These are phyloP conservation scores for Megamerina dolium DNA, from an alignment of 2,888 invertebrate genomes.

Conservation along the genomic window DNA sequence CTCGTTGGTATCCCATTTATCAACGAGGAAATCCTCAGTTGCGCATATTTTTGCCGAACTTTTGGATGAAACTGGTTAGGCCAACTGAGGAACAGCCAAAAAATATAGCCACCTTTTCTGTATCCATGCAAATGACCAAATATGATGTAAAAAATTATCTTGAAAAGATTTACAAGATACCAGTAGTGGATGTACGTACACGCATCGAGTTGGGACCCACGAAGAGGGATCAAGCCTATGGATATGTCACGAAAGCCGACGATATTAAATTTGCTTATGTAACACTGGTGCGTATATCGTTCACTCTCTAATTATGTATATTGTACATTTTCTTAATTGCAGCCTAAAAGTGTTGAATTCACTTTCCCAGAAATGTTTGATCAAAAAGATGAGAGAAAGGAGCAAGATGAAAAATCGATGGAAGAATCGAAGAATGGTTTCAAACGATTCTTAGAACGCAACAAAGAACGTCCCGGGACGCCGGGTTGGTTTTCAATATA, in stretches of 20 bases:
- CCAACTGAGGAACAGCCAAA: slow-evolving; percentile 62
- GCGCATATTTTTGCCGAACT: slow-evolving; percentile 88
- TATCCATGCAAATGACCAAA: slow-evolving; percentile 91
- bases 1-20: slow-evolving; percentile 77
- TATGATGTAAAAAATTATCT: slow-evolving; percentile 87
- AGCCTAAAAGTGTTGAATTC: slow-evolving; percentile 69
- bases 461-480: slow-evolving; percentile 63
- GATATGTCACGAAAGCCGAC: slow-evolving; percentile 72
- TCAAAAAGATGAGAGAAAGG: slow-evolving; percentile 49
- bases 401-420: slow-evolving; percentile 58
- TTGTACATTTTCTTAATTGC: slow-evolving; percentile 34
- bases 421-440: slow-evolving; percentile 59
- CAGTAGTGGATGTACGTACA: slow-evolving; percentile 71
- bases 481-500: slow-evolving; percentile 77
- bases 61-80: slow-evolving; percentile 90
- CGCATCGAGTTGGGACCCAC: slow-evolving; percentile 66
- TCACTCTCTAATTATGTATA: not conserved
- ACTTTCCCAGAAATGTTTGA: slow-evolving; percentile 70
- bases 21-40: slow-evolving; percentile 91
- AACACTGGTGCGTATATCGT: slow-evolving; percentile 58
- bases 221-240: slow-evolving; percentile 55
- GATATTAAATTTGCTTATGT: slow-evolving; percentile 77
- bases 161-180: slow-evolving; percentile 89
- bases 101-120: slow-evolving; percentile 81
- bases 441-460: slow-evolving; percentile 57